Evolutionary conservation across 2,797 vertebrate genomes (phyloP), one percentile per base, ranked within the genome.

Genomic region (Xenops minutus): DNA sequence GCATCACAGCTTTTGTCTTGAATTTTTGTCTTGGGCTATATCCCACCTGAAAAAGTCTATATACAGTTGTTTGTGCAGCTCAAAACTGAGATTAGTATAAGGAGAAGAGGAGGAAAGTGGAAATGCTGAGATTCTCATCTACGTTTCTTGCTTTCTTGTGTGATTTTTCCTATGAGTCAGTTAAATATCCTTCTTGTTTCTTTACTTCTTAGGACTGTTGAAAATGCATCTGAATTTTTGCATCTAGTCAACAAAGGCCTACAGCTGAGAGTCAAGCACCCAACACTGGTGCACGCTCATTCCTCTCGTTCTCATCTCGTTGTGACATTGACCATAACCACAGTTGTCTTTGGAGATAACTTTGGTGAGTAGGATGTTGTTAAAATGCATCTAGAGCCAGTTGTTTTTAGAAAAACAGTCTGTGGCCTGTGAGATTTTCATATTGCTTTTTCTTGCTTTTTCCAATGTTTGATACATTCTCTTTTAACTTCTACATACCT

Each of bases 281-380:
- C 98, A 88, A 99, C 98, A 2, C 88, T 98, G 15, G 96, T 99
- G 52, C 98, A 99, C 26, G 73, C 96, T 9, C 97, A 98, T 85
- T 99, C 98, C 2, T 99, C 98, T 22, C 98, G 98, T 75, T 99
- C 99, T 41, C 99, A 99, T 94, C 97, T 99, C 90, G 96, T 99
- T 1, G 95, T 99, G 54, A 98, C 98, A 0, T 93, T 99, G 87
- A 98, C 98, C 7, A 77, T 98, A 91, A 98, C 97, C 37, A 96
- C 97, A 79, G 94, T 94, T 85, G 96, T 96, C 83, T 94, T 96
- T 37, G 96, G 95, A 27, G 82, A 98, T 81, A 95, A 95, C 79
- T 86, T 97, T 30, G 96, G 98, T 98, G 95, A 98, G 98, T 63
- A 78, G 85, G 32, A 74, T 88, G 34, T 69, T 58, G 76, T 41